These are phyloP conservation scores for Synodontis membranacea DNA, from an alignment of 2,113 vertebrate genomes.

Conservation along the genomic window DNA sequence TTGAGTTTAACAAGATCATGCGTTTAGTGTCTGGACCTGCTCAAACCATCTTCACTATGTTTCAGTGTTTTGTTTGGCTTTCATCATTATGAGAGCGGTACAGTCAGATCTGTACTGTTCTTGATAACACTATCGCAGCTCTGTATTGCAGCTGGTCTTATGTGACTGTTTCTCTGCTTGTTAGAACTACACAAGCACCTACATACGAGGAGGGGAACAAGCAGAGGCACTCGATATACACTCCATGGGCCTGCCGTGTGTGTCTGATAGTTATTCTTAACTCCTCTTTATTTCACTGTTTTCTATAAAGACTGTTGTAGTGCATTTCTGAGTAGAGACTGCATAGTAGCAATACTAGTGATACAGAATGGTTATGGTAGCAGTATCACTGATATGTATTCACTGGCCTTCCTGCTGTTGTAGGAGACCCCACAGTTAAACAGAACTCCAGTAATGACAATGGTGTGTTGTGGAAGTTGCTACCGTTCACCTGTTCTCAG, in stretches of 20 bases:
- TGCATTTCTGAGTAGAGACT: constrained; percentile 4
- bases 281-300: neutral
- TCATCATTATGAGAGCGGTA: neutral
- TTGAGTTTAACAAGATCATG: neutral
- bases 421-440: neutral
- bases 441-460: constrained; percentile 5
- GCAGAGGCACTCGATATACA: neutral
- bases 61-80: neutral
- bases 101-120: neutral
- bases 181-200: neutral
- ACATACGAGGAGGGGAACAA: neutral
- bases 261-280: neutral
- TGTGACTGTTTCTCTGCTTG: neutral
- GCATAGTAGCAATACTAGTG: neutral
- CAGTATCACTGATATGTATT: neutral
- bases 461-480: neutral
- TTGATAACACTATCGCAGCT: neutral
- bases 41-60: neutral
- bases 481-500: neutral
- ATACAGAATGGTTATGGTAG: neutral
- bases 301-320: neutral
- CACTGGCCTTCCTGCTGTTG: constrained; percentile 5
- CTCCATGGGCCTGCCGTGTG: neutral
- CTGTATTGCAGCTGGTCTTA: neutral
- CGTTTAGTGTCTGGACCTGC: neutral